Conservation (phyloP, 2,113 vertebrate genomes). For the Castor canadensis region DNA sequence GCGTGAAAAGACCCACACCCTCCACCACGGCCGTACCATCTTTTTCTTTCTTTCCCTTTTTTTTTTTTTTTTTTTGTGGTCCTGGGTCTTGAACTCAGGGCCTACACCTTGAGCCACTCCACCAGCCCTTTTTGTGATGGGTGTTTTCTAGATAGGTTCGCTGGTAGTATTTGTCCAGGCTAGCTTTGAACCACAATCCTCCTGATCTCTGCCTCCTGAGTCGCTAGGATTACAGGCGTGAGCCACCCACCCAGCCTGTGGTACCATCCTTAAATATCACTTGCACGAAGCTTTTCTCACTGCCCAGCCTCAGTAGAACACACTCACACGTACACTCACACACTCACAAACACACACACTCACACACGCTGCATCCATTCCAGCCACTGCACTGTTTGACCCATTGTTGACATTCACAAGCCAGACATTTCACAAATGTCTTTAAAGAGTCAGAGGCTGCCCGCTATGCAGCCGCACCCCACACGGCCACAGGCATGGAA, state of each 20-base stretch:
- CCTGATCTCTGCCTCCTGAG: background rate
- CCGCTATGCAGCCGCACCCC: accelerated
- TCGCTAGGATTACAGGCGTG: too few species aligned
- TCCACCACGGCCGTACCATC: background rate
- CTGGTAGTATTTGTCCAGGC: background rate
- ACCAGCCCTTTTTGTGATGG: too few species aligned
- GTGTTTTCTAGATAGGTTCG: too few species aligned
- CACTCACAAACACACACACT: background rate
- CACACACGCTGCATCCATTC: background rate
- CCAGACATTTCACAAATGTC: background rate
- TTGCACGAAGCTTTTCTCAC: background rate
- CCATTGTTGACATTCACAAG: background rate
- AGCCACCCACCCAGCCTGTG: too few species aligned
- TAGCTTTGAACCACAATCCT: too few species aligned
- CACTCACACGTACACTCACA: background rate
- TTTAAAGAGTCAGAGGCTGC: background rate
- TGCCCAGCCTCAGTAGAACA: background rate
- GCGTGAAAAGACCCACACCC: background rate
- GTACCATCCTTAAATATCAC: background rate
- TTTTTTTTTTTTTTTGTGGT: too few species aligned
- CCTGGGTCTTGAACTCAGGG: too few species aligned
- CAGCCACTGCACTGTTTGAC: background rate
- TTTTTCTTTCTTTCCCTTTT: background rate
- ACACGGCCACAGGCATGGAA: background rate
- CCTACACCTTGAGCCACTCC: too few species aligned